Evolutionary conservation across 2,888 invertebrate species (phyloP), one percentile per base, ranked within the genome.

Genomic region (Hipparchia semele): DNA sequence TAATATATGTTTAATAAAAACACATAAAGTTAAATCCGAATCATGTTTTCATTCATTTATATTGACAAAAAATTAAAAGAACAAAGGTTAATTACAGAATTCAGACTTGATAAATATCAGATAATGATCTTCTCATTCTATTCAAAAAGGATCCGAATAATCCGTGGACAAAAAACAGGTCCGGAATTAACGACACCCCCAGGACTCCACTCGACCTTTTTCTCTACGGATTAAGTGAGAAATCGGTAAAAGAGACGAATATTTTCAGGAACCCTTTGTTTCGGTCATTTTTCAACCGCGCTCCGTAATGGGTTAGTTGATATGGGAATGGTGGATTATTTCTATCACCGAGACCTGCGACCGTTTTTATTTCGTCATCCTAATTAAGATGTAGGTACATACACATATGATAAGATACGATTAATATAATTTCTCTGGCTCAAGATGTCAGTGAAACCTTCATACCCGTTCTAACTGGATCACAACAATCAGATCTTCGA

Each of bases 181-280:
- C 9, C 58, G 66, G 46, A 71, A 68, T 72, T 67, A 62, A 73
- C 66, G 70, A 64, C 59, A 49, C 75, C 73, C 73, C 13, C 12
- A 70, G 73, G 75, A 33, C 53, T 33, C 51, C 73, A 33, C 33
- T 33, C 51, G 65, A 65, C 65, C 65, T 65, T 65, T 64, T 65
- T 65, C 65, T 7, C 65, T 33, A 33, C 53, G 72, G 72, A 71
- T 74, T 68, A 75, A 49, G 49, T 13, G 64, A 49, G 23, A 51
- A 65, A 65, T 53, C 53, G 33, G 33, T 65, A 65, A 65, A 64
- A 65, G 13, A 51, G 10, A 51, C 10, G 51, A 56, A 49, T 2
- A 51, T 51, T 53, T 65, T 65, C 53, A 23, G 53, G 23, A 23
- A 53, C 5, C 12, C 13, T 51, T 53, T 65, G 51, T 65, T 51